Base-by-base conservation (phyloP, 1,140 invertebrate genomes). In the Drosophila ercepeae region DNA sequence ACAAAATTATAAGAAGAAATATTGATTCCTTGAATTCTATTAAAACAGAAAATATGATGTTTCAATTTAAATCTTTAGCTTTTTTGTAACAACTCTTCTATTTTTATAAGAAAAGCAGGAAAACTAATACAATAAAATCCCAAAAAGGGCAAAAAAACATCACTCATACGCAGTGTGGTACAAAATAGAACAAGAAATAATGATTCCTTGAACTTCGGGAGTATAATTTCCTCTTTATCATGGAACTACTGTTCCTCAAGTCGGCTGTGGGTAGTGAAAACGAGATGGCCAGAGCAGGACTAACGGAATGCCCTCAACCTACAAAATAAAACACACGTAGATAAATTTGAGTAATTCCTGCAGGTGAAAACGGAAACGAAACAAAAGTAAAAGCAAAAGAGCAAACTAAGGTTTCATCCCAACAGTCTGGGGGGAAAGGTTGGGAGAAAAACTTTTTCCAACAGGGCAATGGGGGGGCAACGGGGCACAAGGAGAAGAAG, bases 321-420 rank as follows among this genome's bases (percentile, higher is more conserved):
- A 61, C 36, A 39, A 69, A 23, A 50, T 61, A 39, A n/a, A 61
- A 34, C 65, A 69, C 64, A 71, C 68, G 55, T 73, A 54, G 69
- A 73, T 73, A 73, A 73, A 73, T 73, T 73, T 73, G 57, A 72
- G 69, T 73, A 73, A 73, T 72, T 73, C 58, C 57, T 73, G 57
- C 68, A 73, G 69, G 69, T 73, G 69, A 61, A 72, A 65, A 67
- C 61, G 63, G 60, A 67, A 67, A 27, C 46, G 69, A 73, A 73
- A 61, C 49, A 73, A 73, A 73, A 73, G 69, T 73, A 73, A 73
- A 73, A 73, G 68, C 69, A 73, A 73, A 73, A 73, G 69, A 71
- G 68, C 67, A 58, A 50, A 71, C 68, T 71, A 58, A 39, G 67
- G 54, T 71, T 50, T 39, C 55, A 60, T 71, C 54, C 48, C 48